Percentiles rank a stretch among this genome's conserved stretches.
These are phyloP conservation scores for Drosophila dives DNA, from an alignment of 2,888 invertebrate species.

Conservation along the genomic window DNA sequence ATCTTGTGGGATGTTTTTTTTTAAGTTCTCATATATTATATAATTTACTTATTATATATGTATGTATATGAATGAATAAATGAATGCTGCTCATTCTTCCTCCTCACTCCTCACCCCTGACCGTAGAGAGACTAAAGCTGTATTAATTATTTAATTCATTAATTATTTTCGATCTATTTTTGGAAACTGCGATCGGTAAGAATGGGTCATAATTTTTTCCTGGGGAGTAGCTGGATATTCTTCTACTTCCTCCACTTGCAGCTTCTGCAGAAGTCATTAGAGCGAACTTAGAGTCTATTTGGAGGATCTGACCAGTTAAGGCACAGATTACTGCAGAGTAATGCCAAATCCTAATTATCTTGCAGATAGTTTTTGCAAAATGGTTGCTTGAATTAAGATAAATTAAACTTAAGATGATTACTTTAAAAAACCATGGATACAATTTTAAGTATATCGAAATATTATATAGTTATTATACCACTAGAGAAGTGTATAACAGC, in stretches of 20 bases:
- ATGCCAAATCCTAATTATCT: background rate
- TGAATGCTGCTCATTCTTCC: no score
- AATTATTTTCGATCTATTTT: background rate
- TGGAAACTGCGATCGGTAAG: background rate
- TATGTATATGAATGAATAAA: no score
- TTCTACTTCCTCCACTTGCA: background rate
- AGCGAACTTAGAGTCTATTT: background rate
- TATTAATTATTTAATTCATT: no score
- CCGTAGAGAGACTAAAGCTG: background rate
- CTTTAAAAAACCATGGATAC: background rate
- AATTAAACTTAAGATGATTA: background rate
- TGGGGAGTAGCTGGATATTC: background rate
- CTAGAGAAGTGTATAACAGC: conserved; percentile 40
- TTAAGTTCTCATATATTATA: no score
- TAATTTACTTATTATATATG: no score
- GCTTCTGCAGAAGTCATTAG: background rate
- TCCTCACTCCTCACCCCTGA: no score
- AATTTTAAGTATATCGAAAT: background rate
- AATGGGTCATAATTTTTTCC: background rate
- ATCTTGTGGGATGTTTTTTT: background rate
- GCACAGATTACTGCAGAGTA: background rate
- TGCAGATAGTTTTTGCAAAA: background rate
- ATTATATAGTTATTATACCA: background rate
- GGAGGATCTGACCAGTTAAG: background rate
- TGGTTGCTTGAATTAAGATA: background rate